Evolutionary conservation across 1,140 invertebrate genomes (phyloP), one percentile per base, ranked within the genome.

Genomic region (Drosophila auraria): DNA sequence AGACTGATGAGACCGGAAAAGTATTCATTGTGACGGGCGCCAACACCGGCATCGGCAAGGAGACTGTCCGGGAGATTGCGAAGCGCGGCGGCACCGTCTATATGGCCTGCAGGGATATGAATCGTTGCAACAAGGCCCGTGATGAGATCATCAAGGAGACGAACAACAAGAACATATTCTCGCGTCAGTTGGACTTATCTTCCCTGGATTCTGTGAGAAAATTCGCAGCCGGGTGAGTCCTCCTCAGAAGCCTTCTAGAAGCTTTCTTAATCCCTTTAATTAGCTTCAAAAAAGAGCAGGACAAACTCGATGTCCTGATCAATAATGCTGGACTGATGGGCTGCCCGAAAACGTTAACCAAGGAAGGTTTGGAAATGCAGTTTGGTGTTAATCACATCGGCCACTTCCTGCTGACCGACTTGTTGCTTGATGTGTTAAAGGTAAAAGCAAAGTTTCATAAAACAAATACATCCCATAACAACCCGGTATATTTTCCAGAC

Each of bases 251-350:
- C 4, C 6, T n/a, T 38, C 1, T 11, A 3, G 2, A 2, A 6
- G 8, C 2, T 44, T 8, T 17, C n/a, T 23, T n/a, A 20, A 20
- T 5, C 27, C 7, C 1, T 14, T 15, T 1, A 3, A 9, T 59
- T 49, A 91, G 94, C 70, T 95, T 95, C 78, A 95, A 95, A 91
- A 72, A 92, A 87, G 96, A 97, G 91, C 94, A 97, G 90, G 87
- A 94, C 0, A 90, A 94, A 36, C 91, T 99, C 9, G 94, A 99
- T 94, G 94, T 98, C 36, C 94, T 99, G 25, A 96, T 99, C 58
- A 98, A 99, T 92, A 99, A 99, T 94, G 98, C 97, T 15, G 97
- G 96, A 4, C 95, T 97, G 4, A 97, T 97, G 96, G 94, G 95
- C 80, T 95, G 96, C 54, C 95, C 96, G 1, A 94, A 94, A 14